phyloP scores from a whole-genome alignment of 2,888 invertebrate genomes.

The Sesia apiformis region DNA sequence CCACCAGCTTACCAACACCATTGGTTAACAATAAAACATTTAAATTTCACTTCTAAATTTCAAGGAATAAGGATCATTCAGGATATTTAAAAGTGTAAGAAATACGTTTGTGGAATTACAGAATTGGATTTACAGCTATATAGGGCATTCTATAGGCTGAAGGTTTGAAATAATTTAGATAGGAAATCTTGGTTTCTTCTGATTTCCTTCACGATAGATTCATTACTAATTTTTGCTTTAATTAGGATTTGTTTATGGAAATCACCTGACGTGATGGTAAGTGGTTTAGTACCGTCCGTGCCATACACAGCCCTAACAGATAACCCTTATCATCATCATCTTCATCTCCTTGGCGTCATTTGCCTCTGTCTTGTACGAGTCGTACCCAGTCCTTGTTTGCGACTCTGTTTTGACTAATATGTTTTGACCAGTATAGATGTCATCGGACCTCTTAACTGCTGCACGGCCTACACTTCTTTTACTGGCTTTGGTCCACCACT shows the following conservation, averaged over 20 bases:
- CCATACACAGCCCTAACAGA: too few relatives aligned
- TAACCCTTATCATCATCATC: too few relatives aligned
- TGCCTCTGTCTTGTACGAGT: too few relatives aligned
- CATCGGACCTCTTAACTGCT: background rate
- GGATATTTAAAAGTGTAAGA: background rate
- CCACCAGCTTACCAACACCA: slow-evolving; percentile 16
- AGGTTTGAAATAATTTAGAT: background rate
- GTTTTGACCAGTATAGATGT: background rate
- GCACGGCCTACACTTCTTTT: background rate
- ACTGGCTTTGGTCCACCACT: too few relatives aligned
- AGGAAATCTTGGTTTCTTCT: background rate
- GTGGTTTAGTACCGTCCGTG: too few relatives aligned
- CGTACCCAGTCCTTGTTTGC: too few relatives aligned
- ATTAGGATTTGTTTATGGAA: too few relatives aligned
- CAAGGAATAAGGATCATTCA: background rate
- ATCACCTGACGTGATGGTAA: too few relatives aligned
- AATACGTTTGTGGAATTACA: background rate
- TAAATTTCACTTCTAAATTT: background rate
- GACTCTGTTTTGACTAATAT: background rate
- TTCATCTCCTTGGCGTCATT: too few relatives aligned
- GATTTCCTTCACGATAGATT: too few relatives aligned
- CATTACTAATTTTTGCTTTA: too few relatives aligned
- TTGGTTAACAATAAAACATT: background rate
- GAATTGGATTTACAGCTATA: background rate
- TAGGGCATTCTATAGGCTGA: background rate